Base-by-base conservation (phyloP, 2,888 invertebrate genomes). In the Lasius fuliginosus region DNA sequence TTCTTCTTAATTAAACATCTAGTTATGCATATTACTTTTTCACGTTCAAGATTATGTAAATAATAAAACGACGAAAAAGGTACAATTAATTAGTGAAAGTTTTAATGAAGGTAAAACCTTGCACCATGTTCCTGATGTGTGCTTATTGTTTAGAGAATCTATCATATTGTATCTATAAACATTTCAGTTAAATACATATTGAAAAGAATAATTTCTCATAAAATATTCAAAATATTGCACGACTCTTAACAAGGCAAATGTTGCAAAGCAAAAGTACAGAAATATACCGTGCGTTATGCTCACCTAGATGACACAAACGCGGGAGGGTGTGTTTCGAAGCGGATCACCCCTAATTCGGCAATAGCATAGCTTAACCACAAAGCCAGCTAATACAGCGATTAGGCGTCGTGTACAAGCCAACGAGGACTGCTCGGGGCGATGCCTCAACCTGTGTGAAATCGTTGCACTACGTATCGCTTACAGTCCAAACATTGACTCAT, bases 371-470 rank as follows among this genome's bases (percentile, higher is more conserved):
- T 92, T 92, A 90, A 91, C 89, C 90, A 89, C 92, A 92, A 92
- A 93, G 92, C 92, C 90, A 91, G 92, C 92, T 93, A 93, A 94
- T 94, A 92, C 91, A 88, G 82, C 93, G 92, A 93, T 94, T 93
- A 94, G 90, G 89, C 90, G 88, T 85, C 89, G 90, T 91, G 91
- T 90, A 91, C 91, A 91, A 90, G 83, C 88, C 84, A 90, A 76
- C 84, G 84, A 88, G 89, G 87, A 89, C 90, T 87, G 91, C 92
- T 91, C 85, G 85, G 86, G 92, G 92, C 92, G 83, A 87, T 89
- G 85, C 85, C 89, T 87, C 88, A 85, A 86, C 87, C 88, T 84
- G 90, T 88, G 89, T 91, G 91, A 91, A 91, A 92, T 92, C 91
- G 89, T 89, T 89, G 89, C 90, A 86, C 53, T 53, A 53, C 84